Conservation (phyloP, 37 sponge, comb jelly and placozoan genomes). For the Mnemiopsis leidyi region DNA sequence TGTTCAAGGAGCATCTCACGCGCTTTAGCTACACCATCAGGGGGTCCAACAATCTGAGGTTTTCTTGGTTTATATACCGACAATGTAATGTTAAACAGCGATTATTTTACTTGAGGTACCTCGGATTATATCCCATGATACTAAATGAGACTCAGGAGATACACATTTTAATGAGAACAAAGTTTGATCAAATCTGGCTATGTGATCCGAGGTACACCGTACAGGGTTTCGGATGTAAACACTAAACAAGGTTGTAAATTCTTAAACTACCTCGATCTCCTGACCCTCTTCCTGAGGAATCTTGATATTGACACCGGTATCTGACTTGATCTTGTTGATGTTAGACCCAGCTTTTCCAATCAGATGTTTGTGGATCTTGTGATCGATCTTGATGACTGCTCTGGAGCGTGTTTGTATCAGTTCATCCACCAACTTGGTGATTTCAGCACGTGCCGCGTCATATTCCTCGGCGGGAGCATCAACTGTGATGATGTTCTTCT, state of each 20-base stretch:
- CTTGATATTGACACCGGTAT: conserved; percentile 39
- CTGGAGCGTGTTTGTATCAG: conserved; percentile 66
- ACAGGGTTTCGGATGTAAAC: too few species aligned
- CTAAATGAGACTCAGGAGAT: too few species aligned
- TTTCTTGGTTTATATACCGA: too few species aligned
- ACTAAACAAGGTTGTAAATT: too few species aligned
- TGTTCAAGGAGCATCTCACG: conserved; percentile 9
- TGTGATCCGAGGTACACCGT: too few species aligned
- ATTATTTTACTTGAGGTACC: too few species aligned
- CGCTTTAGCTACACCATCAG: conserved; percentile 15
- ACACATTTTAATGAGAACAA: too few species aligned
- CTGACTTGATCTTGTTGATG: conserved; percentile 64
- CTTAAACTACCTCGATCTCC: background rate
- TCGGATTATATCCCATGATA: too few species aligned
- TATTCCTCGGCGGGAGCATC: conserved; percentile 15
- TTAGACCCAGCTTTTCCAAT: conserved; percentile 91
- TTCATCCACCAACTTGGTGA: conserved; percentile 76
- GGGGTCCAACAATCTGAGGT: conserved; percentile 6
- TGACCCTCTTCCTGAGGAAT: conserved; percentile 15
- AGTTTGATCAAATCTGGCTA: too few species aligned
- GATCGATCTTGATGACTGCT: conserved; percentile 77
- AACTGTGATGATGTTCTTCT: conserved; percentile 6
- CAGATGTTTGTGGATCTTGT: conserved; percentile 86
- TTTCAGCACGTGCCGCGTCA: conserved; percentile 76
- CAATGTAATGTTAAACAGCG: too few species aligned